Percentiles rank a stretch among this genome's conserved stretches.
Conservation (phyloP, 2,888 invertebrate genomes). For the Eugnorisma glareosa region DNA sequence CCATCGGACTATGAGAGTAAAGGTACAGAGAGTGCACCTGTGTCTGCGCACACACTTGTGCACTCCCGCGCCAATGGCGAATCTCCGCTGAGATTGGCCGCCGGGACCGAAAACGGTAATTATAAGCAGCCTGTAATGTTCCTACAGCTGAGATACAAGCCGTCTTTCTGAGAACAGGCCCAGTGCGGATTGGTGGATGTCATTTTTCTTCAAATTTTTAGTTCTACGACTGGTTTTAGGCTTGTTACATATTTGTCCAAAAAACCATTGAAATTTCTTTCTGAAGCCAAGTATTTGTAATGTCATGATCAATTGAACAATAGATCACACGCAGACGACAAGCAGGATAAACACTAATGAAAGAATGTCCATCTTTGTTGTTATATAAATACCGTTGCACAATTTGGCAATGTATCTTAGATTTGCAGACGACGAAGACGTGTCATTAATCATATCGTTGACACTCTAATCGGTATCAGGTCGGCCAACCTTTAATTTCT, state of each 20-base stretch:
- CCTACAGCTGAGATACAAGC: neutral
- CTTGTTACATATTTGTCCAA: neutral
- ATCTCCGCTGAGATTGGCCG: neutral
- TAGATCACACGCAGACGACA: constrained; percentile 8
- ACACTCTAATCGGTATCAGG: constrained; percentile 57
- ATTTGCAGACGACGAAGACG: constrained; percentile 55
- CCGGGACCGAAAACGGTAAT: neutral
- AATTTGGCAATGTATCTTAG: constrained; percentile 63
- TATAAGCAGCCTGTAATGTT: neutral
- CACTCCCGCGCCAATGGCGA: neutral
- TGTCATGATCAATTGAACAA: constrained; percentile 31
- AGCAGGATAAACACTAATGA: constrained; percentile 9
- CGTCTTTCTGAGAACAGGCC: neutral
- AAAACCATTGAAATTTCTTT: neutral
- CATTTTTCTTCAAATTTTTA: neutral
- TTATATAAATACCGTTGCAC: constrained; percentile 38
- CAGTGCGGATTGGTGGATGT: neutral
- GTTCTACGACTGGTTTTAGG: neutral
- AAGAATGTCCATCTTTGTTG: constrained; percentile 13
- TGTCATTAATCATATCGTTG: constrained; percentile 61
- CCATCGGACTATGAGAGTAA: neutral
- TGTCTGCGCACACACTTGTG: neutral
- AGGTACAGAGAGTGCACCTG: neutral
- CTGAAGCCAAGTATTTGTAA: constrained; percentile 39
- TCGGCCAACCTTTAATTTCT: constrained; percentile 24